Evolutionary conservation across 2,797 vertebrate genomes (phyloP).

Genomic region (Ataeniobius toweri): DNA sequence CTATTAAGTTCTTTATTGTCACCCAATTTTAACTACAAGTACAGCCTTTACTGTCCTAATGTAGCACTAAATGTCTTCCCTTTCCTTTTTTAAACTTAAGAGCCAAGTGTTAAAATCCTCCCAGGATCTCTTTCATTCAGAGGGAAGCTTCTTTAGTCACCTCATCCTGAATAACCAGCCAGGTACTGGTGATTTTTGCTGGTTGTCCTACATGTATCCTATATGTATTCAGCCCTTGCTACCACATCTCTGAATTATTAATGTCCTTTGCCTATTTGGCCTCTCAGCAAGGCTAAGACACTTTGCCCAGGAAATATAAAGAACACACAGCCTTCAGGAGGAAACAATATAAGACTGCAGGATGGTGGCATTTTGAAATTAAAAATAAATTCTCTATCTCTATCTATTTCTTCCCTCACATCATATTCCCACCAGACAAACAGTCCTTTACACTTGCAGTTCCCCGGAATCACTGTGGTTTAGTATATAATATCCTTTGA

Average conservation of each 20-base stretch:
- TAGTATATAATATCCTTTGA: slow-evolving; percentile 58
- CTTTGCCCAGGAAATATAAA: slow-evolving; percentile 44
- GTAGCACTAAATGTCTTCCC: not conserved
- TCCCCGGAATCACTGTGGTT: slow-evolving; percentile 41
- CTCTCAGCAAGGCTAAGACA: slow-evolving; percentile 42
- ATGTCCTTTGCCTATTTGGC: slow-evolving; percentile 58
- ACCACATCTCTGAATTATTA: slow-evolving; percentile 67
- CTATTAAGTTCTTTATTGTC: slow-evolving; percentile 32
- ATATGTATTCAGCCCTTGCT: slow-evolving; percentile 54
- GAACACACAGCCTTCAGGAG: slow-evolving; percentile 28
- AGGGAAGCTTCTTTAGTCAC: slow-evolving; percentile 10
- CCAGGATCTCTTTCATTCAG: slow-evolving; percentile 7
- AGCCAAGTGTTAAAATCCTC: slow-evolving; percentile 6
- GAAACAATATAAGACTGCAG: slow-evolving; percentile 32
- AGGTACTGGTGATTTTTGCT: slow-evolving; percentile 39
- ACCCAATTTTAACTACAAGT: slow-evolving; percentile 23
- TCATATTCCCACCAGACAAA: slow-evolving; percentile 27
- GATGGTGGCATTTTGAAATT: slow-evolving; percentile 19
- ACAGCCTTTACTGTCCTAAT: slow-evolving; percentile 10
- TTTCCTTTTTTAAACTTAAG: not conserved
- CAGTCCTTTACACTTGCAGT: slow-evolving; percentile 31
- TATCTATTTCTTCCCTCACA: not conserved
- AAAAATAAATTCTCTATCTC: slow-evolving; percentile 19
- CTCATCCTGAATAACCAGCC: slow-evolving; percentile 50
- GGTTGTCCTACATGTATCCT: not conserved